phyloP scores from a whole-genome alignment of 2,888 invertebrate species.

The Galeopsomyia nigrocyanea region DNA sequence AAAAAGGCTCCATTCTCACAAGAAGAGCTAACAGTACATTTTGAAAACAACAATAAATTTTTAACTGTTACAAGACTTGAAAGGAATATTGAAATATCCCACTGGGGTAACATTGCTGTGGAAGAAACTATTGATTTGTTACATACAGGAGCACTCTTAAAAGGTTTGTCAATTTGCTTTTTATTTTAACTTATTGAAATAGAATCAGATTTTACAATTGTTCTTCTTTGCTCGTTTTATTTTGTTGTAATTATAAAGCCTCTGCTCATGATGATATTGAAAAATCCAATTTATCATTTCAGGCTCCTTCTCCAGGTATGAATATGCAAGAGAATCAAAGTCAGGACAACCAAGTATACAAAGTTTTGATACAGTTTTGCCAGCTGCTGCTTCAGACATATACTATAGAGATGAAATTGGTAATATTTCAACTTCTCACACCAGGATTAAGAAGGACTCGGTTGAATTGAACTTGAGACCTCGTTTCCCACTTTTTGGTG shows the following conservation, averaged over 20 bases:
- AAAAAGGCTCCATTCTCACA: conserved; percentile 75
- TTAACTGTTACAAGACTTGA: conserved; percentile 91
- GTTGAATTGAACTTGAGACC: conserved; percentile 97
- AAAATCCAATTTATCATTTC: background rate
- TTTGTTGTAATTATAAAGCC: too few relatives aligned
- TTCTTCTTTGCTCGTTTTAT: too few relatives aligned
- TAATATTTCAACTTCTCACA: conserved; percentile 97
- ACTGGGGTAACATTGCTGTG: conserved; percentile 99
- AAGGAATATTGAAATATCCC: conserved; percentile 94
- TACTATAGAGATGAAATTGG: conserved; percentile 99
- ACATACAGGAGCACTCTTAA: conserved; percentile 93
- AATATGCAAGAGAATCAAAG: conserved; percentile 94
- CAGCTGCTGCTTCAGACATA: conserved; percentile 92
- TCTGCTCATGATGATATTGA: too few relatives aligned
- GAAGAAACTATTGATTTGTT: conserved; percentile 93
- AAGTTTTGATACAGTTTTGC: conserved; percentile 88
- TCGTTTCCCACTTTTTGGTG: conserved; percentile 97
- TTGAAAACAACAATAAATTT: conserved; percentile 97
- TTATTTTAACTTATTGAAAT: background rate
- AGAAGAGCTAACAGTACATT: conserved; percentile 86
- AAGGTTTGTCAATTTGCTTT: conserved; percentile 65
- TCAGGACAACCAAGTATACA: conserved; percentile 91
- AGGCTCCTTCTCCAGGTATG: conserved; percentile 96
- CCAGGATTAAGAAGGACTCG: conserved; percentile 88
- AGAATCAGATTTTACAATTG: too few relatives aligned